Conservation (phyloP, 2,113 vertebrate species). For the Colossoma macropomum region DNA sequence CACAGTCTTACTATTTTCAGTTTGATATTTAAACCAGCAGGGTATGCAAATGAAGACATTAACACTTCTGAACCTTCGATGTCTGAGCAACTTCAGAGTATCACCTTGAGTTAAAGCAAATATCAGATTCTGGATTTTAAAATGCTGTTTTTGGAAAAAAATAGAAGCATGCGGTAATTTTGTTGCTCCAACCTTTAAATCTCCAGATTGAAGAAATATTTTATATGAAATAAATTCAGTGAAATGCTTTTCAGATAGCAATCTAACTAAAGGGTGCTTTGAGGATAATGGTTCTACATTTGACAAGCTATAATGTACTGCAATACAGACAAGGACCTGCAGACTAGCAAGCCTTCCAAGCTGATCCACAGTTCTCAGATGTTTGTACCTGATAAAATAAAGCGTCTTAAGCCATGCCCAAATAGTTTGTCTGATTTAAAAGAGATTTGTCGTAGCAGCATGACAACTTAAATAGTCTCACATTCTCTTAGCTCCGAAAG, state of each 20-base stretch:
- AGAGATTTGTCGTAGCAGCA: neutral
- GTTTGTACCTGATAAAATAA: conserved; percentile 15
- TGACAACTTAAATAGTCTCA: neutral
- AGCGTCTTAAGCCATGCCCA: neutral
- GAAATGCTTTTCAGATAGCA: neutral
- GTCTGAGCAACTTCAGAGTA: neutral
- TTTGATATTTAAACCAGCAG: neutral
- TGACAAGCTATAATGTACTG: neutral
- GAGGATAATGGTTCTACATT: neutral
- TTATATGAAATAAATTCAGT: neutral
- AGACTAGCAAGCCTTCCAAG: neutral
- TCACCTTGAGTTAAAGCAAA: neutral
- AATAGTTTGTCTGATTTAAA: neutral
- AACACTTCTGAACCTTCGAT: neutral
- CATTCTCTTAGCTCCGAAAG: neutral
- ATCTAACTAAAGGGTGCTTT: neutral
- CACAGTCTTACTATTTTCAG: neutral
- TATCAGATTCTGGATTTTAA: neutral
- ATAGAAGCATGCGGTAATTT: too few relatives aligned
- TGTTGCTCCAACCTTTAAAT: neutral
- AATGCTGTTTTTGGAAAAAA: too few relatives aligned
- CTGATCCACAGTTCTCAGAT: neutral
- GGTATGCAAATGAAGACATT: neutral
- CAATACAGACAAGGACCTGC: neutral
- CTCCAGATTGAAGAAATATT: neutral